Base-by-base conservation (phyloP, 2,797 vertebrate species). In the Epinephelus malabaricus region DNA sequence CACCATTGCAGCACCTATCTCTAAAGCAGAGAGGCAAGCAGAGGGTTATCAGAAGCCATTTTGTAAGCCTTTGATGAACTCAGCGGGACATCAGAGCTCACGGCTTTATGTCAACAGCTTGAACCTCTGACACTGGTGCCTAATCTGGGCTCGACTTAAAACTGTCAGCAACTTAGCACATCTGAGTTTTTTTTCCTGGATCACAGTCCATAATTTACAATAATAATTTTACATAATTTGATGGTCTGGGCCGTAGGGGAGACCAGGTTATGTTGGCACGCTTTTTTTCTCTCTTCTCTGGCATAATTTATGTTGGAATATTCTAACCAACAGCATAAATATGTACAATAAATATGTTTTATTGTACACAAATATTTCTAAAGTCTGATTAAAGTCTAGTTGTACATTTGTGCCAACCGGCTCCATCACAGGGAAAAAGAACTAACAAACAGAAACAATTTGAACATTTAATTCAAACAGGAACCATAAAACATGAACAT, bases 1-100 rank as follows among this genome's bases (percentile, higher is more conserved):
- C 64, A 45, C 43, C 51, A 61, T 45, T 53, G 54, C 74, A 76
- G 40, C 69, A 70, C 49, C 59, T 71, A 51, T 78, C 55, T 61
- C 18, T 47, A 15, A 85, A 70, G 61, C 69, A 25, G 54, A 83
- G 59, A 56, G 59, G 68, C 47, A 46, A 83, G 63, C 43, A 15
- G 56, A 77, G 46, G 68, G 68, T 82, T 85, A 79, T 79, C 81
- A 71, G 61, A 69, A 73, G 65, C 43, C 72, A 80, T 84, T 76
- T 82, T 80, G 30, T 76, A 69, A 84, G 38, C 30, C 76, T 82
- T 76, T 79, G 66, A 56, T 65, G 53, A 85, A 58, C 73, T 70
- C 73, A 64, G 75, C 70, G 30, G 40, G 53, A 49, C 54, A 50
- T 72, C 40, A 23, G 54, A 50, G 30, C 23, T 66, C 51, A 61